Evolutionary conservation across 2,113 vertebrate genomes (phyloP), one percentile per base, ranked within the genome.

Genomic region (Paracanthobrama guichenoti): DNA sequence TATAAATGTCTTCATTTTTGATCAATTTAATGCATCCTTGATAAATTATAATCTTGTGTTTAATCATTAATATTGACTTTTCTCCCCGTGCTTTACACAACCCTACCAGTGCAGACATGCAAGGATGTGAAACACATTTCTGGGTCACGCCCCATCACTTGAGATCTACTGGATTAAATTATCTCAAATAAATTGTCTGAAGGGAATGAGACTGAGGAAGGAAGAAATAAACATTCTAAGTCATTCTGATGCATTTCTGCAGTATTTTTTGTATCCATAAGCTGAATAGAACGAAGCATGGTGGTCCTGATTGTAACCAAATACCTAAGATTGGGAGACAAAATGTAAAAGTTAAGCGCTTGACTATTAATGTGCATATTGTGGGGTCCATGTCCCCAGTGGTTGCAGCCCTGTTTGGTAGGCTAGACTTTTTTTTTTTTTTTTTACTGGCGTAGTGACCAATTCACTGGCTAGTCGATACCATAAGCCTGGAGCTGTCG

Each of bases 401-500:
- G 35, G 9, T 22, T 69, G 35, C 20, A 66, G 28, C 62, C 28
- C 62, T 66, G 1, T 7, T 69, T 69, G 35, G 11, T 75, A 20
- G 46, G 14, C 24, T 75, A 50, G 20, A 2, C 48, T 85, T 26
- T n/a, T n/a, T n/a, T n/a, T n/a, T n/a, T n/a, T n/a, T n/a, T n/a
- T n/a, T 57, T 85, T 55, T 50, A 46, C n/a, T 46, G 3, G n/a
- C 0, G 1, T 57, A 42, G 2, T 82, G 55, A 60, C 57, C 82
- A 62, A 81, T 84, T 20, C 18, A 18, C 71, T 66, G n/a, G 26
- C 79, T 22, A n/a, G 18, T 46, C 6, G 72, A 77, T 76, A 83
- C 83, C 82, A 44, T 69, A 50, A 18, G 78, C 57, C 79, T 86
- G 75, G 53, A 57, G 74, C 71, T 24, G 79, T 31, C 28, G 35